A percentile compares a stretch with the other conserved stretches of the same genome.
Evolutionary conservation across 2,888 invertebrate species (phyloP).

Genomic region (Nebria brevicollis): DNA sequence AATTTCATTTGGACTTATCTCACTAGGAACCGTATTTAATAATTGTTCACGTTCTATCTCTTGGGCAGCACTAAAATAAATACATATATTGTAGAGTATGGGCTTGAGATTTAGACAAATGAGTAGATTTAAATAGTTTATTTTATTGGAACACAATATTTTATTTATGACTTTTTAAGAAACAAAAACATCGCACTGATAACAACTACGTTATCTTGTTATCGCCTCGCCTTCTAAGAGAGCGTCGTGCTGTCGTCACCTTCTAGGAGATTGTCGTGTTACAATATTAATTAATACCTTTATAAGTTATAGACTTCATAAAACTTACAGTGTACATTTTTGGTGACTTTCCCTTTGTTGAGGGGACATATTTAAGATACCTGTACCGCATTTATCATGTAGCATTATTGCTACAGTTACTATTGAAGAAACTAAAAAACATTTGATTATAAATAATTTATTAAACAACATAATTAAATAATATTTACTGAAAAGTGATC

Average conservation of each 20-base stretch:
- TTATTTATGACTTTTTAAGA: neutral
- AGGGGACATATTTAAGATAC: conserved; percentile 79
- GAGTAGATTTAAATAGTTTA: neutral
- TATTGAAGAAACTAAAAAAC: conserved; percentile 74
- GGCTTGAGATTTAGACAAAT: no score
- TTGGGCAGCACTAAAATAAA: conserved; percentile 60
- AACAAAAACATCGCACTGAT: no score
- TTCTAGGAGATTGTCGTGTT: no score
- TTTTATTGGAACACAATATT: conserved; percentile 20
- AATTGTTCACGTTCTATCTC: conserved; percentile 67
- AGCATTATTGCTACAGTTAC: conserved; percentile 80
- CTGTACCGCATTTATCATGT: conserved; percentile 74
- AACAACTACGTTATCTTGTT: no score
- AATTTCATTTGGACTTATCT: conserved; percentile 55
- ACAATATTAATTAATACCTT: neutral
- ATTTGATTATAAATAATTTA: conserved; percentile 68
- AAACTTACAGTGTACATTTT: conserved; percentile 58
- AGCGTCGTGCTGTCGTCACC: no score
- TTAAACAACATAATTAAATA: conserved; percentile 84
- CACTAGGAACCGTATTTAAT: conserved; percentile 59
- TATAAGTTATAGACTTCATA: conserved; percentile 4
- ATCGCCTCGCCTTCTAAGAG: no score
- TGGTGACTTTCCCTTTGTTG: conserved; percentile 66
- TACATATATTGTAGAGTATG: no score
- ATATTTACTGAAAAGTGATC: conserved; percentile 81